These are phyloP conservation scores for Agraylea sexmaculata DNA, from an alignment of 1,140 invertebrate genomes.

Conservation along the genomic window DNA sequence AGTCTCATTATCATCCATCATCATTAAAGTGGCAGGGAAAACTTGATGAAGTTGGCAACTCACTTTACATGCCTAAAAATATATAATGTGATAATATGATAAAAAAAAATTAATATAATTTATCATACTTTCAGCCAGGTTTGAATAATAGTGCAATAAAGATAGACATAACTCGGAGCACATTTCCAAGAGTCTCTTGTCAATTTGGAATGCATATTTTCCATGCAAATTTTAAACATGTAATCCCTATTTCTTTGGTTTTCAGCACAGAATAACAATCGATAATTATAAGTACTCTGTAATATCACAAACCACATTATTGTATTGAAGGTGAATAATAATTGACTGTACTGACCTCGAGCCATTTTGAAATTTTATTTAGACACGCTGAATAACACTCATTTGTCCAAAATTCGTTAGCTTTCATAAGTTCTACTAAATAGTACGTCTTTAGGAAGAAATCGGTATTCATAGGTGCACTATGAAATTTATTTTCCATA, in stretches of 20 bases:
- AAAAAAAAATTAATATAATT: conserved; percentile 4
- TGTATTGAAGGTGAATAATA: conserved; percentile 5
- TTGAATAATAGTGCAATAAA: conserved; percentile 11
- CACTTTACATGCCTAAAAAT: conserved; percentile 10
- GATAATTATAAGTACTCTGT: too few species aligned
- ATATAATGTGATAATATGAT: background rate
- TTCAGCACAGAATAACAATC: too few species aligned
- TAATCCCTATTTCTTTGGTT: too few species aligned
- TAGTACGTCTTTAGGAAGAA: conserved; percentile 11
- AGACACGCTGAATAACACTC: conserved; percentile 11
- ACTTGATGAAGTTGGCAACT: conserved; percentile 15
- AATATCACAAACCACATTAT: background rate
- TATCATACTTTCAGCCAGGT: conserved; percentile 16
- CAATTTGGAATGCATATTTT: conserved; percentile 18
- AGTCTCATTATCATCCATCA: conserved; percentile 18
- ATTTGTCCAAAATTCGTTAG: conserved; percentile 9
- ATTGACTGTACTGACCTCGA: conserved; percentile 8
- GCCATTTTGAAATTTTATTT: conserved; percentile 1
- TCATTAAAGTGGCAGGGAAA: conserved; percentile 17
- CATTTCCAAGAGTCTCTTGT: conserved; percentile 19
- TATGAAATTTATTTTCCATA: conserved; percentile 3
- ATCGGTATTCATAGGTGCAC: conserved; percentile 8
- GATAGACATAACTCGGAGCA: conserved; percentile 12
- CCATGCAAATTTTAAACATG: conserved; percentile 14
- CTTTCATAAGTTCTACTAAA: conserved; percentile 15